Evolutionary conservation across 2,888 invertebrate species (phyloP), one percentile per base, ranked within the genome.

Genomic region (Therioaphis trifolii): DNA sequence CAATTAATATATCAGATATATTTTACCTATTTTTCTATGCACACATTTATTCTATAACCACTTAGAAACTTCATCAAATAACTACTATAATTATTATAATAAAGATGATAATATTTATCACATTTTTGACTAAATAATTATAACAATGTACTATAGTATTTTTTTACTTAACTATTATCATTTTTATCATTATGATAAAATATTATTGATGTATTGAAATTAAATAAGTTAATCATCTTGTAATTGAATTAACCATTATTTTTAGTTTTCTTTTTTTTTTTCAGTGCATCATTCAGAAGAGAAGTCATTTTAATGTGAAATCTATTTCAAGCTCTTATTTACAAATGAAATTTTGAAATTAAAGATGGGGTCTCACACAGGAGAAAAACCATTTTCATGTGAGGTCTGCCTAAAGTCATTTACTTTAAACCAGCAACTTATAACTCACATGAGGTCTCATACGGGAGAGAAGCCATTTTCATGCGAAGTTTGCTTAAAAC

Each of bases 391-490:
- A 71, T 71, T 46, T 27, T 46, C 71, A 18, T 71, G 71, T 71
- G 71, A 71, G 27, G 21, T 71, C 27, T 71, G 71, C 11, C 46
- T 46, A 27, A 71, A 71, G 24, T 71, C 71, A 9, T 71, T 71
- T 27, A 71, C 71, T 49, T 24, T 71, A 46, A 71, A 71, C 18
- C 71, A 71, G 27, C 71, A 71, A 71, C 46, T 71, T 11, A 71
- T 71, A 24, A 71, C 71, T 46, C 71, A 71, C 5, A 46, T 71
- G 27, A 46, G 71, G 46, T 49, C 71, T 24, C 71, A 71, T 18
- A 71, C 71, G 7, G 71, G 71, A 71, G 71, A 71, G 46, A 71
- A 71, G 11, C 71, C 71, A 11, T 71, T 71, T 71, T 71, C 71
- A 27, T 71, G 71, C 24, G 71, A 71, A 18, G 71, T 71, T 11